These are phyloP conservation scores for Okamejei kenojei DNA, from an alignment of 2,797 vertebrate species.

Conservation along the genomic window DNA sequence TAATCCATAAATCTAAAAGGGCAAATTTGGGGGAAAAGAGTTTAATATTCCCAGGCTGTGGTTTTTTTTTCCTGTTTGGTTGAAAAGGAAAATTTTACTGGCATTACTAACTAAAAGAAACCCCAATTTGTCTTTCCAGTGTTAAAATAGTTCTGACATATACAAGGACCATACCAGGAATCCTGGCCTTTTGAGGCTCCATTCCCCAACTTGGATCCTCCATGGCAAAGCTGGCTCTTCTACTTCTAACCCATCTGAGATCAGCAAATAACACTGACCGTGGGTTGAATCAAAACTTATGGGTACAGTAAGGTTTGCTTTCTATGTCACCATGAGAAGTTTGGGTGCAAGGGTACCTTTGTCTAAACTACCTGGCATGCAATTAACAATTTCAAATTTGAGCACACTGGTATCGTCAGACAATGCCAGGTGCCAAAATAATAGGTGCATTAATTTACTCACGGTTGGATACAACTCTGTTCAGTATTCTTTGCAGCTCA, in stretches of 20 bases:
- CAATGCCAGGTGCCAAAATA: background rate
- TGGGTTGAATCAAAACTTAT: background rate
- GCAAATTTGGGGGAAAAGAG: background rate
- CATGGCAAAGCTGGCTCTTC: background rate
- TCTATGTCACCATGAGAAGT: background rate
- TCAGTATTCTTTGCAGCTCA: constrained; percentile 71
- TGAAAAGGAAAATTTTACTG: background rate
- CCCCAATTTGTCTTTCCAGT: background rate
- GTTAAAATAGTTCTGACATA: background rate
- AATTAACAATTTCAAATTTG: background rate
- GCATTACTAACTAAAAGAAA: background rate
- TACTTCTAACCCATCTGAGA: background rate
- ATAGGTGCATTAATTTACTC: constrained; percentile 47
- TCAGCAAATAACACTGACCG: background rate
- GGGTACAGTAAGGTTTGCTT: background rate
- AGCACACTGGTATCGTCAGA: background rate
- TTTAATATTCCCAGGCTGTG: background rate
- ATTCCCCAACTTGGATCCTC: background rate
- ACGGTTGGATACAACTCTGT: constrained; percentile 72
- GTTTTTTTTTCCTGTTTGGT: background rate
- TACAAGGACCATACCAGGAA: background rate
- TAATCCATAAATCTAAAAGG: background rate
- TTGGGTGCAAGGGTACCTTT: background rate
- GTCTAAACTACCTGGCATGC: background rate
- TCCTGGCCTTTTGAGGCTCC: background rate